A percentile compares a stretch with the other conserved stretches of the same genome.
Conservation (phyloP, 2,113 vertebrate species). For the Platichthys flesus region DNA sequence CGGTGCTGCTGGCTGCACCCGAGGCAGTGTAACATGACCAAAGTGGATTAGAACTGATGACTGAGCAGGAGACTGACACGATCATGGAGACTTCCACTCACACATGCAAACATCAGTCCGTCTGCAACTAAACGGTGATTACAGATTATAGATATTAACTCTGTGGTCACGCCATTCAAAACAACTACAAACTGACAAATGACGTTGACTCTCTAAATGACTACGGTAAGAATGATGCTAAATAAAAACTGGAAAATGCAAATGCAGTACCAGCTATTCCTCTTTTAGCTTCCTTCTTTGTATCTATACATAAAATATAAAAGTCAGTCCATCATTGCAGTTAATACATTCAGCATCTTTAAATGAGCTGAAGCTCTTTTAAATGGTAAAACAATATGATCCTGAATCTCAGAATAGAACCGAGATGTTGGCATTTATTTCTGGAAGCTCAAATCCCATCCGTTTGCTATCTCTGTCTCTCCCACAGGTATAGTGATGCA, state of each 20-base stretch:
- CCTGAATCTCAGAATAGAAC: slow-evolving; percentile 1
- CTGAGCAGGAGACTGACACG: slow-evolving; percentile 4
- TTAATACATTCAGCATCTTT: not conserved
- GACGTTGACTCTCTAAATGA: not conserved
- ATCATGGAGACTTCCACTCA: not conserved
- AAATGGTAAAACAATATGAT: not conserved
- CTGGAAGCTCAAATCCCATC: not conserved
- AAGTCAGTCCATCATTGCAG: not conserved
- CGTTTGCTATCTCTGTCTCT: not conserved
- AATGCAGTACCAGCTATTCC: no score
- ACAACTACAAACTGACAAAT: no score
- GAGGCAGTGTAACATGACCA: not conserved
- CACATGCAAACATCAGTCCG: not conserved
- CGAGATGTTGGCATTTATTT: not conserved
- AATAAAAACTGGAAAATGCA: not conserved
- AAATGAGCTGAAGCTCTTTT: not conserved
- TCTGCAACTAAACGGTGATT: not conserved
- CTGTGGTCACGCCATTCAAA: not conserved
- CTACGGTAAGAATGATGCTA: not conserved
- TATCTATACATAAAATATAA: not conserved
- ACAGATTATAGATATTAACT: not conserved
- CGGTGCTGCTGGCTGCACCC: not conserved
- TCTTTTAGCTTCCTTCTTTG: not conserved
- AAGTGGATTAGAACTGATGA: slow-evolving; percentile 14
- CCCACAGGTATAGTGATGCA: not conserved